Base-by-base conservation (phyloP, 1,140 invertebrate genomes). In the Musca domestica region DNA sequence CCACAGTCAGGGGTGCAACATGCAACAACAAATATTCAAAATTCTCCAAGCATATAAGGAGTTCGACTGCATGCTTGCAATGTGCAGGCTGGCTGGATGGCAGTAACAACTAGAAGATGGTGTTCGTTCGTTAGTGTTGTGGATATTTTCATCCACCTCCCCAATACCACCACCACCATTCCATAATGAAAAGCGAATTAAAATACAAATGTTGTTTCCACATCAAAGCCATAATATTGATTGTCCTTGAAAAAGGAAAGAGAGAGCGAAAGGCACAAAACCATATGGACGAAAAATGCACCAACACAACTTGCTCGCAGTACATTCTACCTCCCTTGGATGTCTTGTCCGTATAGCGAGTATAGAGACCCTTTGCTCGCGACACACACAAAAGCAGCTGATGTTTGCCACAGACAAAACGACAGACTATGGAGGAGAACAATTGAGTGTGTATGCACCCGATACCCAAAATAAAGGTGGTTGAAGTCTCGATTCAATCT, bases 211-310 rank as follows among this genome's bases (percentile, higher is more conserved):
- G 9, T 51, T 51, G n/a, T 27, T 41, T 54, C 23, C 20, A 54
- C 14, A 54, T 25, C 47, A 49, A 63, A 48, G 54, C 56, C 46
- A 64, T 64, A 69, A 66, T 66, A 66, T 66, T 52, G 61, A 69
- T 66, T 69, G 68, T 63, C 68, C 68, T 69, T 69, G 68, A 69
- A 56, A 41, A 46, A 47, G 34, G 15, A 64, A n/a, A n/a, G 19
- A 6, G n/a, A 64, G 20, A 49, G 63, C 41, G 41, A 64, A 49
- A 64, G 63, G 41, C 49, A 19, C 17, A 20, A 51, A 17, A 22
- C 49, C 17, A 51, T 19, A 19, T 19, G 17, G 49, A 12, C 34
- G 4, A 41, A 41, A 61, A 34, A 41, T 61, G 56, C 30, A 41
- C 34, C 34, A 41, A 41, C 34, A 41, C 34, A 41, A 41, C 34